Evolutionary conservation across 2,888 invertebrate species (phyloP), one percentile per base, ranked within the genome.

Genomic region (Thymelicus acteon): DNA sequence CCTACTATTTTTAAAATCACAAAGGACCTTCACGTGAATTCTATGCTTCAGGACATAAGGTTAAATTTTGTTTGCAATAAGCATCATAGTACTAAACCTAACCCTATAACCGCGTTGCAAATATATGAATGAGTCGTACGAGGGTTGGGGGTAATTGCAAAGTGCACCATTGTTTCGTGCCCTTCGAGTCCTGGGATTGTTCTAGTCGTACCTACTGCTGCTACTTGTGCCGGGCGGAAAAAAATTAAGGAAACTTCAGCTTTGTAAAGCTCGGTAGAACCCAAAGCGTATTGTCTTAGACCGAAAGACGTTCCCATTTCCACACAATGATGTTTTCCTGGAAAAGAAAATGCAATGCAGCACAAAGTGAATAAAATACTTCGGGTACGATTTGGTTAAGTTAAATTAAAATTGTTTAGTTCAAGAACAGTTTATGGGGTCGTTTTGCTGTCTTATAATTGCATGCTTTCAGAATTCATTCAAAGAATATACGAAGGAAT

Each of bases 161-260:
- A 90, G 89, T 89, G 88, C 87, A 83, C 82, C 81, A 85, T 88
- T 89, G 89, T 89, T 90, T 84, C 78, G 12, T 84, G 82, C 87
- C 85, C 86, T 81, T 79, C 64, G 60, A 70, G 70, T 65, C 70
- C 70, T 70, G 60, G 64, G 49, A 65, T 65, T 70, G 69, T 69
- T 69, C 58, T 62, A 57, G 62, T 47, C 62, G 68, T 57, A 48
- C 68, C 69, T 57, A 48, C 68, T 63, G 39, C 37, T 48, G 63
- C 57, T 70, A 58, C 69, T 69, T 63, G 63, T 63, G 62, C 69
- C 54, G 13, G 44, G 69, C 69, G 61, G 68, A 68, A 68, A 68
- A 62, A 69, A 69, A 57, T 69, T 69, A 63, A 69, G 63, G 63
- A 63, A 69, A 63, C 69, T 58, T 63, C 69, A 62, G 44, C 62